Conservation (phyloP, 1,140 invertebrate species). For the Diachasmimorpha longicaudata region DNA sequence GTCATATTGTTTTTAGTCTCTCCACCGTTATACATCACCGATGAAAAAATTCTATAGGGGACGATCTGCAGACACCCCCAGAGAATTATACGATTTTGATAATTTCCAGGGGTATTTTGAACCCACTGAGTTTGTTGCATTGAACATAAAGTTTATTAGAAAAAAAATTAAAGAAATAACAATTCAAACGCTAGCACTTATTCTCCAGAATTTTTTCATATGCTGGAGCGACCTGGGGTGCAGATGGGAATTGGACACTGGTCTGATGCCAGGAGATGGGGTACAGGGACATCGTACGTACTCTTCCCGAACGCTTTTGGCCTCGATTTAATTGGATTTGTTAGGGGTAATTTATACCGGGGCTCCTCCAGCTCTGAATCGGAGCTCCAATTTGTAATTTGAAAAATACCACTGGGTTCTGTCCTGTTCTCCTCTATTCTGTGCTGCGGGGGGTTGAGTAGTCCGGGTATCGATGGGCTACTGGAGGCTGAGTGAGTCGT, state of each 20-base stretch:
- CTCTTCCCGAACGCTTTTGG: conserved; percentile 27
- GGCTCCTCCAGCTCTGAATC: background rate
- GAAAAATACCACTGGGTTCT: conserved; percentile 12
- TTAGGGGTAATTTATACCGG: conserved; percentile 41
- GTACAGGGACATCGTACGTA: conserved; percentile 17
- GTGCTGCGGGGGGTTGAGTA: background rate
- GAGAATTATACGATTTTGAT: too few relatives aligned
- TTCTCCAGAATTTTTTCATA: too few relatives aligned
- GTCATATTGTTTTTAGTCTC: too few relatives aligned
- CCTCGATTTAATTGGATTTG: conserved; percentile 49
- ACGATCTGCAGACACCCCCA: too few relatives aligned
- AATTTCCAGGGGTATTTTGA: background rate
- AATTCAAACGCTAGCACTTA: too few relatives aligned
- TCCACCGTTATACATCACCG: too few relatives aligned
- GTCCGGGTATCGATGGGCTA: background rate
- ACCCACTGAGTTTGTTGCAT: too few relatives aligned
- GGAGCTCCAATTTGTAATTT: conserved; percentile 13
- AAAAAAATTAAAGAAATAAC: too few relatives aligned
- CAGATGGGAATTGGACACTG: conserved; percentile 19
- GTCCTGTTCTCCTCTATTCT: background rate
- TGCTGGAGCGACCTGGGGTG: too few relatives aligned
- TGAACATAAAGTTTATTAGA: too few relatives aligned
- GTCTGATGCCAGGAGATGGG: conserved; percentile 20
- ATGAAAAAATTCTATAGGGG: too few relatives aligned
- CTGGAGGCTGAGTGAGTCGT: background rate